Evolutionary conservation across 2,113 vertebrate species (phyloP), one percentile per base, ranked within the genome.

Genomic region (Channa argus): DNA sequence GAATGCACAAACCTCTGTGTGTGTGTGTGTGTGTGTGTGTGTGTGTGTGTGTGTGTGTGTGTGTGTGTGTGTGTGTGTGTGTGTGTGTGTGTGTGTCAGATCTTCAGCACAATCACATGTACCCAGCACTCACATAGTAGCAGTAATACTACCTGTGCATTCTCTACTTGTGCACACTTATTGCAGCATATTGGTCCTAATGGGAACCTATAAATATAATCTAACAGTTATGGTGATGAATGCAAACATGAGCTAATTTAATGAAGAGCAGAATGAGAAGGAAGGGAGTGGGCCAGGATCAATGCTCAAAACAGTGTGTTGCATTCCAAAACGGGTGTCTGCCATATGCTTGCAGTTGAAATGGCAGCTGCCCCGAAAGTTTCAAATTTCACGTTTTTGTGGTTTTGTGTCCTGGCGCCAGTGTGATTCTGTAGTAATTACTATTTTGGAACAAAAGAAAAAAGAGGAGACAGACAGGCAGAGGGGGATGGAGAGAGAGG

Each of bases 291-390:
- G 59, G 52, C 49, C 36, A 46, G 71, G 76, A 82, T 63, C 45
- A 38, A 82, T 83, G 70, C 55, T 55, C 24, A 66, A 64, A 80
- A 71, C 68, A 69, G 47, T 63, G 70, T 65, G 52, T 49, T 65
- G 51, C 70, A 72, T 83, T 79, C 77, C 83, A 79, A 71, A 83
- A 69, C 73, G 67, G 67, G 79, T 71, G 60, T 71, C 55, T 80
- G 67, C 85, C 86, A 86, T 83, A 84, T 91, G 83, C 50, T 82
- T 34, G 54, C 67, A 62, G 74, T 55, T 80, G 74, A 85, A 81
- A 64, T 78, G 55, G 77, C 80, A 84, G 70, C 77, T 84, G 80
- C 77, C 79, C 82, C 66, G 65, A 59, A 84, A 86, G 61, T 51
- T 47, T 58, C 33, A 63, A 70, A 75, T 82, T 83, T 49, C 45